phyloP scores from a whole-genome alignment of 2,888 invertebrate species.

The Erpobdella octoculata region DNA sequence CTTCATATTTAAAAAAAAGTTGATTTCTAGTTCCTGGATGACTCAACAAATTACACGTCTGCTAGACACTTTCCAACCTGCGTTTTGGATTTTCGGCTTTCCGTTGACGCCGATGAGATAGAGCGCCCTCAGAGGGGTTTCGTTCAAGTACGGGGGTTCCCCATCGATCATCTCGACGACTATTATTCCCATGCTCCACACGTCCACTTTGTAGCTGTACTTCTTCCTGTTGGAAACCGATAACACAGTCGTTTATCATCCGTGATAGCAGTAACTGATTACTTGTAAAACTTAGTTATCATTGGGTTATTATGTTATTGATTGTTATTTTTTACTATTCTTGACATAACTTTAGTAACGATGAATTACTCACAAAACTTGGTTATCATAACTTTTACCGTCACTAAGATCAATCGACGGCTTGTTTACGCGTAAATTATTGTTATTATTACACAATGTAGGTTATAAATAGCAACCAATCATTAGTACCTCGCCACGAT shows the following conservation, averaged over 20 bases:
- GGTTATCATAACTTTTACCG: too few species aligned
- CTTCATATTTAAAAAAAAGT: neutral
- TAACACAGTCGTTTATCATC: neutral
- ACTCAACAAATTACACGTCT: too few species aligned
- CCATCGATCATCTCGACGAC: conserved; percentile 99
- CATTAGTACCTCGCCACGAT: conserved; percentile 52
- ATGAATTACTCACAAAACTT: neutral
- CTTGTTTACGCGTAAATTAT: too few species aligned
- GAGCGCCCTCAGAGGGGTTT: conserved; percentile 78
- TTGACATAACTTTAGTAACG: neutral
- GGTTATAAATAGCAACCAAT: too few species aligned
- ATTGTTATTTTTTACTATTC: neutral
- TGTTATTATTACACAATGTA: too few species aligned
- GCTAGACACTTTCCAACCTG: conserved; percentile 72
- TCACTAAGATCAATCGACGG: too few species aligned
- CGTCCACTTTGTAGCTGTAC: conserved; percentile 95
- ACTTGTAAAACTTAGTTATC: too few species aligned
- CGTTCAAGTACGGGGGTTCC: conserved; percentile 96
- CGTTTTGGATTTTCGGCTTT: conserved; percentile 88
- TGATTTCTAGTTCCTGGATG: neutral
- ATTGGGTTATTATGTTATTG: neutral
- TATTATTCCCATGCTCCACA: conserved; percentile 98
- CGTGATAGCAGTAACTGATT: too few species aligned
- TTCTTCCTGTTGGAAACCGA: conserved; percentile 64
- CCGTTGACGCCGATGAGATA: conserved; percentile 41